A percentile compares a stretch with the other conserved stretches of the same genome.
phyloP scores from a whole-genome alignment of 2,113 vertebrate species.

The Oreochromis aureus region DNA sequence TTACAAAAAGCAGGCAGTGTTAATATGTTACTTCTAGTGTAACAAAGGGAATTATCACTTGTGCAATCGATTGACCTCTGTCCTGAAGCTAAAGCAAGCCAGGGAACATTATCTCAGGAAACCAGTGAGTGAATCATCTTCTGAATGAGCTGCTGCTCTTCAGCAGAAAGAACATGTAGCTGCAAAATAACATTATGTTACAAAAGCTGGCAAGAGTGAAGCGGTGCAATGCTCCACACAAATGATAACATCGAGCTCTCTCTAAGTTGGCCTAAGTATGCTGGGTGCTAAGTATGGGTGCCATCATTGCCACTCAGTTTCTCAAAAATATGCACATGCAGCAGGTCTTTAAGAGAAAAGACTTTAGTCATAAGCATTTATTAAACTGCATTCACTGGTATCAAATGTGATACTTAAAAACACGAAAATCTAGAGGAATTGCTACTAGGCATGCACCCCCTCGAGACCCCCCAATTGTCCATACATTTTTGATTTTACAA shows the following conservation, averaged over 20 bases:
- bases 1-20: neutral
- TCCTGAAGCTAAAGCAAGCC: neutral
- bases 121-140: neutral
- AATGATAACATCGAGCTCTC: neutral
- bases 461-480: neutral
- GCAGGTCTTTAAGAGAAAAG: neutral
- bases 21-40: neutral
- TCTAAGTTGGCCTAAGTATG: neutral
- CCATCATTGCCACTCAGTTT: neutral
- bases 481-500: neutral
- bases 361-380: neutral
- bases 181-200: neutral
- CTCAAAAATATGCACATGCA: neutral
- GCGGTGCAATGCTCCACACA: neutral
- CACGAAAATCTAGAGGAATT: neutral
- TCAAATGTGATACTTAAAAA: neutral
- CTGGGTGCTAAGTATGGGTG: neutral
- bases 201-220: neutral
- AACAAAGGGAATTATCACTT: neutral
- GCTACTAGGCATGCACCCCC: neutral
- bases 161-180: neutral
- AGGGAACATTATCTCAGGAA: neutral
- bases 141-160: neutral
- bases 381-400: neutral
- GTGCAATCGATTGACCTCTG: neutral